Evolutionary conservation across 1,140 invertebrate genomes (phyloP).

Genomic region (Phenacoccus solenopsis): DNA sequence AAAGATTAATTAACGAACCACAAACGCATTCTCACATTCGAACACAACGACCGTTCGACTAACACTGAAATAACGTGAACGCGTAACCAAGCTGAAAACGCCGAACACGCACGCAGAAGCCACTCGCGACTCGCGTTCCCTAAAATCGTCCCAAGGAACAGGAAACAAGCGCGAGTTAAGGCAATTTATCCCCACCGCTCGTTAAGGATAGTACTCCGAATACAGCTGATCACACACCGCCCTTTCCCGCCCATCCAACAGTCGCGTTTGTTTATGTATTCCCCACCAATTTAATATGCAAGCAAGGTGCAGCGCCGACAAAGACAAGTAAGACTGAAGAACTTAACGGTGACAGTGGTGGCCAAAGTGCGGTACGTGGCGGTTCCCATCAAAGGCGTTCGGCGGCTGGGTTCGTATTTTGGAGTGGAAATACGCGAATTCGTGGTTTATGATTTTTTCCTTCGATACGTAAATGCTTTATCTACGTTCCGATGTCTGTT

Average conservation of each 20-base stretch:
- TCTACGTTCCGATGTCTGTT: too few relatives aligned
- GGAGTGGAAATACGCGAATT: too few relatives aligned
- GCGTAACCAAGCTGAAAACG: neutral
- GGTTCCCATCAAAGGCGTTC: neutral
- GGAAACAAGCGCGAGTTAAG: constrained; percentile 12
- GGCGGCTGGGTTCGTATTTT: too few relatives aligned
- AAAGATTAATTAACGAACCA: neutral
- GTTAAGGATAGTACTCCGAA: constrained; percentile 3
- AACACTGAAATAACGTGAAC: constrained; percentile 6
- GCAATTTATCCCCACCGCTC: constrained; percentile 14
- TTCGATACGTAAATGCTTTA: too few relatives aligned
- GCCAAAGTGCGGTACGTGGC: neutral
- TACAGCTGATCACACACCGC: constrained; percentile 5
- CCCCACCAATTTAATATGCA: constrained; percentile 18
- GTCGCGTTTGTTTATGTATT: constrained; percentile 1
- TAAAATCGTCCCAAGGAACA: neutral
- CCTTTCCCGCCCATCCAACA: neutral
- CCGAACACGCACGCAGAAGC: constrained; percentile 18
- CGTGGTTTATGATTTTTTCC: too few relatives aligned
- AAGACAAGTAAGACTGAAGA: constrained; percentile 12
- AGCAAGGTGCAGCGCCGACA: constrained; percentile 21
- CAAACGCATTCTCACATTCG: constrained; percentile 10
- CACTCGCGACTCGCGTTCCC: constrained; percentile 20
- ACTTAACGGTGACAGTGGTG: constrained; percentile 3
- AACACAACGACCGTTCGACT: neutral